These are phyloP conservation scores for Hirudinaria manillensis DNA, from an alignment of 2,888 invertebrate genomes.

Conservation along the genomic window DNA sequence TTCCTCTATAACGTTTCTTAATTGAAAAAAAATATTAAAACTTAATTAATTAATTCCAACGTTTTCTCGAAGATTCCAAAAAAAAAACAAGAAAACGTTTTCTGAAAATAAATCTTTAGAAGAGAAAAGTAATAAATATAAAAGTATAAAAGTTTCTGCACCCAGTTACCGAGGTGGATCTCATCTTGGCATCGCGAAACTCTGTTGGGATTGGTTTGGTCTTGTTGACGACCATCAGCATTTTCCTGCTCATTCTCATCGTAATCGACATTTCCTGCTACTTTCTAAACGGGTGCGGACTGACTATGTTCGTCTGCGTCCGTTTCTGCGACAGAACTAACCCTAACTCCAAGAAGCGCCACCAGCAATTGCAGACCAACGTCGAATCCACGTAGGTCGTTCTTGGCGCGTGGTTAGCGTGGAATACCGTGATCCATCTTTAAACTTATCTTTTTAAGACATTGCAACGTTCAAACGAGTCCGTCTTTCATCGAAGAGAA, in stretches of 20 bases:
- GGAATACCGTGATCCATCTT: not conserved
- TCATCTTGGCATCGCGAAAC: conserved; percentile 15
- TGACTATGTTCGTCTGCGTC: conserved; percentile 50
- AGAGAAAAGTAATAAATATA: no score
- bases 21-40: no score
- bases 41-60: no score
- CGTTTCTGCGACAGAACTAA: conserved; percentile 34
- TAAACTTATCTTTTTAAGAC: conserved; percentile 6
- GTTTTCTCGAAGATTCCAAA: no score
- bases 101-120: no score
- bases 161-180: conserved; percentile 25
- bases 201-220: conserved; percentile 59
- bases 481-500: conserved; percentile 22
- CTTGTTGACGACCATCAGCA: conserved; percentile 75
- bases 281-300: conserved; percentile 61
- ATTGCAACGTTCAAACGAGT: conserved; percentile 30
- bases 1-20: no score
- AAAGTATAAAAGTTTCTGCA: not conserved
- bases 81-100: no score
- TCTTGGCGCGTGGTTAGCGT: not conserved
- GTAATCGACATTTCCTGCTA: conserved; percentile 77
- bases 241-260: conserved; percentile 68
- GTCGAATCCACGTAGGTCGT: conserved; percentile 24
- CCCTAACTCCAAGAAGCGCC: conserved; percentile 29
- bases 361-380: conserved; percentile 29